phyloP scores from a whole-genome alignment of 2,113 vertebrate genomes.

The Ranitomeya imitator region DNA sequence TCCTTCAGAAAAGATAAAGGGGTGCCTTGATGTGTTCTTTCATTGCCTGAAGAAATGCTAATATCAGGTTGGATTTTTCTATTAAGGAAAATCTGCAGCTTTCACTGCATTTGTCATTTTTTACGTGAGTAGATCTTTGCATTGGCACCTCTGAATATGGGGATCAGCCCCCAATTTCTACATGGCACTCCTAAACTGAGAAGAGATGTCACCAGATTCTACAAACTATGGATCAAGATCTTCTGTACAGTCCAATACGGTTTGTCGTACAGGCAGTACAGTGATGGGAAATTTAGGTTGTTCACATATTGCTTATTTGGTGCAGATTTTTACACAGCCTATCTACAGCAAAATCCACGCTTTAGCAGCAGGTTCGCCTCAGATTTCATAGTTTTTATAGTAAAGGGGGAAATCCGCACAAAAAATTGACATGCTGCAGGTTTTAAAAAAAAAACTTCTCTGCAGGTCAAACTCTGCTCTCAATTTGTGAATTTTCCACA shows the following conservation, averaged over 20 bases:
- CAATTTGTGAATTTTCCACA: too few species aligned
- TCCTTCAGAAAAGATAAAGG: constrained; percentile 68
- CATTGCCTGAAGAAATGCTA: constrained; percentile 62
- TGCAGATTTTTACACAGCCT: too few species aligned
- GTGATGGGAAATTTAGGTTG: not conserved
- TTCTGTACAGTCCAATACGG: not conserved
- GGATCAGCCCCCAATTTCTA: not conserved
- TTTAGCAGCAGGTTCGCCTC: too few species aligned
- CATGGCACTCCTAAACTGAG: too few species aligned
- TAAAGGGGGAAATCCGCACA: too few species aligned
- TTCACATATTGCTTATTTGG: not conserved
- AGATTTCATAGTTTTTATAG: too few species aligned
- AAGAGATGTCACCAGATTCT: not conserved
- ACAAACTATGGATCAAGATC: not conserved
- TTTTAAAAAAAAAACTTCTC: too few species aligned
- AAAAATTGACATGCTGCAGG: too few species aligned
- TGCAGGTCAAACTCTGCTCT: too few species aligned
- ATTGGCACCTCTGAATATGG: not conserved
- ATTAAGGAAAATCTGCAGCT: constrained; percentile 67
- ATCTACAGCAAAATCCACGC: too few species aligned
- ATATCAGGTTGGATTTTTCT: constrained; percentile 64
- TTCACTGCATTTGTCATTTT: constrained; percentile 2
- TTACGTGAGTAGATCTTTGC: not conserved
- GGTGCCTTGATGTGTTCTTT: constrained; percentile 71
- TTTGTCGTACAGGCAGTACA: not conserved